These are phyloP conservation scores for Tetragonula clypearis DNA, from an alignment of 1,140 invertebrate genomes.

Conservation along the genomic window DNA sequence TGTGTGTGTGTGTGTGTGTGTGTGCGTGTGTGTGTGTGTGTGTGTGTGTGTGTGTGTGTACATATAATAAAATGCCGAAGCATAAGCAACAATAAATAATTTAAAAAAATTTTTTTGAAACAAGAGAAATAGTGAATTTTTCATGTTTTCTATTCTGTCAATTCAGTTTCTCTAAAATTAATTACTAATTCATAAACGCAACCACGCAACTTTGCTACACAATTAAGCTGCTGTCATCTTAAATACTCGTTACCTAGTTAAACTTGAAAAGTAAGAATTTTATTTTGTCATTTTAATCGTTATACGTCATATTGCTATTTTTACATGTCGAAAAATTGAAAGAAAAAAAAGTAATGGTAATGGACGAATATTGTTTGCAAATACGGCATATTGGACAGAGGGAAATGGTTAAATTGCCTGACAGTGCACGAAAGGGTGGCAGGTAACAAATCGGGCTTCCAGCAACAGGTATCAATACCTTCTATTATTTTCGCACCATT, in stretches of 20 bases:
- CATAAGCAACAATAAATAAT: no score
- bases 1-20: no score
- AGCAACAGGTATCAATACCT: conserved; percentile 69
- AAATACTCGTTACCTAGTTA: not conserved
- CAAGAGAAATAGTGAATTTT: no score
- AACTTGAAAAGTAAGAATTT: not conserved
- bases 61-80: no score
- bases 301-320: not conserved
- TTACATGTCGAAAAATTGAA: not conserved
- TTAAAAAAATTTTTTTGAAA: no score
- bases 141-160: no score
- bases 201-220: not conserved
- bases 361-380: not conserved
- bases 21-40: no score
- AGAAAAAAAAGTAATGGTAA: not conserved
- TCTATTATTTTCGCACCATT: conserved; percentile 67
- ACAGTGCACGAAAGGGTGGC: conserved; percentile 23
- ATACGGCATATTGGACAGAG: not conserved
- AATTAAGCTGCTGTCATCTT: no score
- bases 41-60: no score
- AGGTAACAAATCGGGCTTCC: conserved; percentile 60
- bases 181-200: not conserved
- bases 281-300: not conserved
- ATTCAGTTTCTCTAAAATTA: no score
- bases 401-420: conserved; percentile 21